Evolutionary conservation across 64 coral and sea anemone genomes (phyloP), one percentile per base, ranked within the genome.

Genomic region (Stichodactyla helianthus): DNA sequence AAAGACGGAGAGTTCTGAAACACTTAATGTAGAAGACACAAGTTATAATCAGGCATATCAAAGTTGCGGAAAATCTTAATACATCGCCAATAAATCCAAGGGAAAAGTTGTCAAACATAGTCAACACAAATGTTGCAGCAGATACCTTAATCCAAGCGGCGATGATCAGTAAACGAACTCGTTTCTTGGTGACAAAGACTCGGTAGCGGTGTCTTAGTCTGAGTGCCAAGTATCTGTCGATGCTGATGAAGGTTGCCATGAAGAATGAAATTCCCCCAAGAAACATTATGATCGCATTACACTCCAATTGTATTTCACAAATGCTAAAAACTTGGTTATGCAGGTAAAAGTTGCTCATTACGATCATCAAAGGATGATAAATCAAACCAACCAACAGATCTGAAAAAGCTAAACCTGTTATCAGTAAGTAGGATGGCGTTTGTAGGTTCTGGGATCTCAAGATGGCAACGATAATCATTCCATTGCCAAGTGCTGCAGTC

Each of bases 391-490:
- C 27, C 27, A 79, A 18, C 5, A 79, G 50, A 52, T 79, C 77
- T 50, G 77, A 3, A 35, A 79, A 79, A 7, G 77, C 77, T 79
- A 79, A 79, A 79, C 63, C 51, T 79, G 77, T 79, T 79, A 79
- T 79, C 77, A 79, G 77, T 79, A 79, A 52, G 28, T 79, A 79
- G 50, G 77, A 79, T 18, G 77, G 77, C 50, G 77, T 79, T 50
- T 79, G 77, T 16, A 79, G 77, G 6, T 79, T 79, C 77, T 79
- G 77, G 0, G 77, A 79, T 79, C 77, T 79, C 77, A 79, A 79
- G 77, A 79, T 79, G 28, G 77, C 77, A 1, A 50, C 28, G 77
- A 79, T 52, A 79, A 79, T 52, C 44, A 79, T 50, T 52, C 77
- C 77, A 79, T 79, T 79, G 4, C 77, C 77, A 44, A 79, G 77